Base-by-base conservation (phyloP, 2,888 invertebrate species). In the Eueremaeus valkanovi region DNA sequence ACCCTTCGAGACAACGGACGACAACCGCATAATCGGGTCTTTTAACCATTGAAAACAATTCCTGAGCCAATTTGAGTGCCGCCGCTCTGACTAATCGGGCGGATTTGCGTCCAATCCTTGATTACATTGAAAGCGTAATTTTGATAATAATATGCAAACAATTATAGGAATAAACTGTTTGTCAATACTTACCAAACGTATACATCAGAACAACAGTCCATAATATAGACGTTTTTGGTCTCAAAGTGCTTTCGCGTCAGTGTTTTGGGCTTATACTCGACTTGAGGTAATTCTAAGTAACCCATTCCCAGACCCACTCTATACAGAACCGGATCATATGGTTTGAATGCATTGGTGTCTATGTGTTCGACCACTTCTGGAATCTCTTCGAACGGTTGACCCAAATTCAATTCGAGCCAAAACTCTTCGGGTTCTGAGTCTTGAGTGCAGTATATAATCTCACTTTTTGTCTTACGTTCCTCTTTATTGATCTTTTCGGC, bases 401-500 rank as follows among this genome's bases (percentile, higher is more conserved):
- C 83, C 0, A 85, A 83, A 0, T 74, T 66, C 24, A 87, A 86
- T 75, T 83, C 80, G 0, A 87, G 85, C 92, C 95, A 94, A 85
- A 99, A 98, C 33, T 91, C 92, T 8, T 85, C 85, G 8, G 90
- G 89, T 82, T 98, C 97, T 76, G 89, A 88, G 0, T 91, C 91
- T 83, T 93, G 92, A 49, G 87, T 86, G 83, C 95, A 91, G 0
- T 92, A 89, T 58, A 92, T 85, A 75, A 99, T 90, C 81, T 96
- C 95, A 0, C 95, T 90, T 83, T 92, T 92, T 82, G 93, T 94
- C 84, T 99, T 99, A 27, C 98, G 87, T 84, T 99, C 99, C 82
- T 95, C 94, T 85, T 98, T 98, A 84, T 97, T 99, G 76, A 99
- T 93, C 84, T 98, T 98, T 84, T 99, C 99, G 2, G 97, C 93